A percentile compares a stretch with the other conserved stretches of the same genome.
phyloP scores from a whole-genome alignment of 2,797 vertebrate genomes.

The Aphelocoma californica region DNA sequence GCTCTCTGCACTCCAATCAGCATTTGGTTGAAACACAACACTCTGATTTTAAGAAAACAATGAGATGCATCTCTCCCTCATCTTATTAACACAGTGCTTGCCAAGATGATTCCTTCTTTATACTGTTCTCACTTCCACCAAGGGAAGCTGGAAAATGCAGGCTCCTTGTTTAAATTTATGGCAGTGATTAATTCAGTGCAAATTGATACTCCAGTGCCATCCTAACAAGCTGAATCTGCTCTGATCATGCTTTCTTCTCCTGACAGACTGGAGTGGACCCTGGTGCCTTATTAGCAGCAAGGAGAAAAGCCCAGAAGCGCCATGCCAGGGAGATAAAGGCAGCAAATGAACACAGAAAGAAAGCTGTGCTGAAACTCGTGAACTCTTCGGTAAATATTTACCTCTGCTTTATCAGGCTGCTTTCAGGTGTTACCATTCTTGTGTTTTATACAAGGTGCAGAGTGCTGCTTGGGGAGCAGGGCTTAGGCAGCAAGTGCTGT shows the following conservation, averaged over 20 bases:
- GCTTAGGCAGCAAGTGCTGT: not conserved
- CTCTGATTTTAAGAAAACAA: conserved; percentile 2
- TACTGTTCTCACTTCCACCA: not conserved
- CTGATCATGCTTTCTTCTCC: not conserved
- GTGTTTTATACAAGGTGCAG: not conserved
- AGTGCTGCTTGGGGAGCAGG: not conserved
- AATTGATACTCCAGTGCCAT: not conserved
- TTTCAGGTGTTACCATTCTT: not conserved
- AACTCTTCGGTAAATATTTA: conserved; percentile 39
- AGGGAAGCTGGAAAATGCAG: conserved; percentile 2
- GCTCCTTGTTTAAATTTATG: not conserved
- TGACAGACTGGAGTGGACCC: conserved; percentile 89
- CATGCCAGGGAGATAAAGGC: conserved; percentile 70
- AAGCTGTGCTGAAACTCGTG: conserved; percentile 77
- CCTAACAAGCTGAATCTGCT: not conserved
- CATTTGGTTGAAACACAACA: not conserved
- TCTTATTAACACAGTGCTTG: conserved; percentile 12
- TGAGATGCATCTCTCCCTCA: not conserved
- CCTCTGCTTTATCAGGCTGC: not conserved
- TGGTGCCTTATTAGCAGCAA: conserved; percentile 73
- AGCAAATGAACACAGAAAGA: conserved; percentile 54
- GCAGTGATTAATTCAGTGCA: not conserved
- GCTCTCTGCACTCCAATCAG: conserved; percentile 21
- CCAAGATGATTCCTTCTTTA: conserved; percentile 15
- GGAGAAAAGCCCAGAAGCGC: conserved; percentile 77